These are phyloP conservation scores for Folsomia manolachei DNA, from an alignment of 2,888 invertebrate species.

Conservation along the genomic window DNA sequence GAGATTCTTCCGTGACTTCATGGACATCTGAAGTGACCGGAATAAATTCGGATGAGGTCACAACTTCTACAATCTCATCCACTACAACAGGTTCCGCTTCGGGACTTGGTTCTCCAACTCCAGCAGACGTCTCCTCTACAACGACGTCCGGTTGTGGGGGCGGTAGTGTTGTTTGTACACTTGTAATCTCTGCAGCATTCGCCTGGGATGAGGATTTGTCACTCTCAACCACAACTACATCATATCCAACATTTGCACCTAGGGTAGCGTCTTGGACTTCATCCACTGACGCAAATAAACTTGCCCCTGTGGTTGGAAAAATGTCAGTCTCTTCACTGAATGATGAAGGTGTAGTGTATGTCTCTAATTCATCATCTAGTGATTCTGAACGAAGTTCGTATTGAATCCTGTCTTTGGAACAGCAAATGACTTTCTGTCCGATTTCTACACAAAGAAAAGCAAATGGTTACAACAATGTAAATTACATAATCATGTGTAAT, in stretches of 20 bases:
- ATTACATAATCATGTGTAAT: background rate
- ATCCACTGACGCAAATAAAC: slow-evolving; percentile 7
- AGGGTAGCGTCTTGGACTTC: slow-evolving; percentile 15
- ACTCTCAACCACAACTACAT: slow-evolving; percentile 16
- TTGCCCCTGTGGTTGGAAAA: background rate
- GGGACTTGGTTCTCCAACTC: background rate
- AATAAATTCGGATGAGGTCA: too few species aligned
- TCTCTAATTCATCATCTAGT: slow-evolving; percentile 33
- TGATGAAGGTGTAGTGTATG: slow-evolving; percentile 29
- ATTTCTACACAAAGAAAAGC: slow-evolving; percentile 20
- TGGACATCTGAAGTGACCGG: too few species aligned
- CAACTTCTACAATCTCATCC: too few species aligned
- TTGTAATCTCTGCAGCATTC: too few species aligned
- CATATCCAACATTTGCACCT: slow-evolving; percentile 3
- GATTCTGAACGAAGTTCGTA: slow-evolving; percentile 29
- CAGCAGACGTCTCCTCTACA: too few species aligned
- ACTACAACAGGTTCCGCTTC: too few species aligned
- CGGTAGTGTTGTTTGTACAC: too few species aligned
- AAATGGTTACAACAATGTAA: too few species aligned
- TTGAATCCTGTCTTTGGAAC: slow-evolving; percentile 37
- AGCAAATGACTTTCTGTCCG: slow-evolving; percentile 36
- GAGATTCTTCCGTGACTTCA: too few species aligned
- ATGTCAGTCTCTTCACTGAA: background rate
- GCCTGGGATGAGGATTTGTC: background rate
- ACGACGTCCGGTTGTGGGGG: background rate